Percentiles rank a stretch among this genome's conserved stretches.
These are phyloP conservation scores for Pseudoips prasinana DNA, from an alignment of 2,888 invertebrate genomes.

Conservation along the genomic window DNA sequence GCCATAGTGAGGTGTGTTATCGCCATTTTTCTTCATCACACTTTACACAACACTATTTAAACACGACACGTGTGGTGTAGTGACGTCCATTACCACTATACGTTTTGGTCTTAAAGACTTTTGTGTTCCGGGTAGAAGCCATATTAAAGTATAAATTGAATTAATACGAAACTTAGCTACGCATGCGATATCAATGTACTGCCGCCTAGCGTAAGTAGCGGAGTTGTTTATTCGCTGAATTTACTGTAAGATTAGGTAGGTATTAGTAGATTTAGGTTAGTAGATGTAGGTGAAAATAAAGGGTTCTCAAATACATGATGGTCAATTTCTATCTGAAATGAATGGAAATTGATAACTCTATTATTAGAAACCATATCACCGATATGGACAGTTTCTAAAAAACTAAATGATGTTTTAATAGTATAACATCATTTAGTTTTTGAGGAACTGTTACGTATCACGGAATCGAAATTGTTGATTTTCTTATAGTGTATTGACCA, in stretches of 20 bases:
- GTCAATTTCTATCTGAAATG: no score
- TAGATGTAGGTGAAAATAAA: neutral
- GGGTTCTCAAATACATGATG: no score
- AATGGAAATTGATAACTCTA: no score
- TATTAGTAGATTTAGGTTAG: neutral
- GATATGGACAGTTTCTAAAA: no score
- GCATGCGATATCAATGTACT: slow-evolving; percentile 24
- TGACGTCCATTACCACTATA: slow-evolving; percentile 43
- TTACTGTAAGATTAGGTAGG: slow-evolving; percentile 2
- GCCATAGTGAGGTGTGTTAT: slow-evolving; percentile 41
- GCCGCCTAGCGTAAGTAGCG: slow-evolving; percentile 16
- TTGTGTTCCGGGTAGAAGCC: slow-evolving; percentile 64
- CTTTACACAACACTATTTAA: slow-evolving; percentile 16
- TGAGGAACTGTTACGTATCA: no score
- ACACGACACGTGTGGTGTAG: slow-evolving; percentile 5
- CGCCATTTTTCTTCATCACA: slow-evolving; percentile 51
- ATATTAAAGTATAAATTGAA: slow-evolving; percentile 68
- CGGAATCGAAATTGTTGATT: no score
- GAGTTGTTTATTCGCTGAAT: slow-evolving; percentile 18
- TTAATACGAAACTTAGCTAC: slow-evolving; percentile 58
- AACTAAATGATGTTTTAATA: no score
- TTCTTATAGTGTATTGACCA: no score
- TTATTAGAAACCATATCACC: no score
- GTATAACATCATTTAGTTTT: no score
- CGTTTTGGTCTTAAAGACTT: slow-evolving; percentile 46